These are phyloP conservation scores for Falco peregrinus DNA, from an alignment of 2,797 vertebrate species.

Conservation along the genomic window DNA sequence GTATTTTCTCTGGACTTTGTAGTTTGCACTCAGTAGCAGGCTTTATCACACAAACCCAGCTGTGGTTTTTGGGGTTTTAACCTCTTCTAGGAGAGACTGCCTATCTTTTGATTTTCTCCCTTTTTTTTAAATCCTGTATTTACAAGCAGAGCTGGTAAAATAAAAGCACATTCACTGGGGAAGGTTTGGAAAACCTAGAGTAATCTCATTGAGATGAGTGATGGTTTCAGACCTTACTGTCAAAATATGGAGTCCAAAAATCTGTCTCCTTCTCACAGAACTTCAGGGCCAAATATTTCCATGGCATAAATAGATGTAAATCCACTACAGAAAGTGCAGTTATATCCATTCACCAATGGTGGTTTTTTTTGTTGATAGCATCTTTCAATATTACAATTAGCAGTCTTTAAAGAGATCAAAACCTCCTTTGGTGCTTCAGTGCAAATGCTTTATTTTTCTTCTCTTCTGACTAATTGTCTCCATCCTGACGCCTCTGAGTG, in stretches of 20 bases:
- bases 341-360: not conserved
- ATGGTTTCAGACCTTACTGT: not conserved
- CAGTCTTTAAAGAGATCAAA: not conserved
- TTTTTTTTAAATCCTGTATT: slow-evolving; percentile 19
- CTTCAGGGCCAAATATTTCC: not conserved
- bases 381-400: not conserved
- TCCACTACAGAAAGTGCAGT: not conserved
- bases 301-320: not conserved
- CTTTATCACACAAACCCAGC: slow-evolving; percentile 47
- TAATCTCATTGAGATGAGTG: not conserved
- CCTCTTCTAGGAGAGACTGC: not conserved
- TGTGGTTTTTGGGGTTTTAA: slow-evolving; percentile 25
- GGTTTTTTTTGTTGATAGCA: not conserved
- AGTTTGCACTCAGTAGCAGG: not conserved
- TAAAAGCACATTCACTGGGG: not conserved
- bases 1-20: not conserved
- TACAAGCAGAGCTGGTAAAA: not conserved
- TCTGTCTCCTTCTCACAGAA: not conserved
- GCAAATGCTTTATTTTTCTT: not conserved
- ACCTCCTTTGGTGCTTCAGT: not conserved
- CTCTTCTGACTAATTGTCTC: not conserved
- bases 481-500: not conserved
- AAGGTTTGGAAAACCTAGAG: not conserved
- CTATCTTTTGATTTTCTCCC: not conserved
- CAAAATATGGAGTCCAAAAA: not conserved